Evolutionary conservation across 2,888 invertebrate species (phyloP).

Genomic region (Philopedon plagiatum): DNA sequence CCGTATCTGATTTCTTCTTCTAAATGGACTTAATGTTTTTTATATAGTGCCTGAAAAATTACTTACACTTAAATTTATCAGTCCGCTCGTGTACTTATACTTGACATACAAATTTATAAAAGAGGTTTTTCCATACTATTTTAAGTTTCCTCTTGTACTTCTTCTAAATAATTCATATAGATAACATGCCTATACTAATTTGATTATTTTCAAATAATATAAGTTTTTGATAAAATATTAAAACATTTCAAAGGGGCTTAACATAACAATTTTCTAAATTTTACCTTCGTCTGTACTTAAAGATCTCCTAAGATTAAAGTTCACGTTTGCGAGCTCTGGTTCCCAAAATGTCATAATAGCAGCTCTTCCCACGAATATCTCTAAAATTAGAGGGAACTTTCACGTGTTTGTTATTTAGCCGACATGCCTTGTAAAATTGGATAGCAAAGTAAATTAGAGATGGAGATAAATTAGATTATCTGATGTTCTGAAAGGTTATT

Average conservation of each 20-base stretch:
- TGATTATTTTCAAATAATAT: not conserved
- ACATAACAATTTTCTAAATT: constrained; percentile 5
- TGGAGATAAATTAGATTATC: constrained; percentile 27
- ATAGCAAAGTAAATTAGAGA: constrained; percentile 19
- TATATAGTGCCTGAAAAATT: too few relatives aligned
- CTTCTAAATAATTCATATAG: too few relatives aligned
- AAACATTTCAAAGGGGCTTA: not conserved
- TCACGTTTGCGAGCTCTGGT: not conserved
- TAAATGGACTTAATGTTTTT: too few relatives aligned
- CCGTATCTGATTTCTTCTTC: too few relatives aligned
- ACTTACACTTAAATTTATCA: too few relatives aligned
- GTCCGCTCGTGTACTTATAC: too few relatives aligned
- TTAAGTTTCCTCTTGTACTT: too few relatives aligned
- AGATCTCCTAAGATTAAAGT: constrained; percentile 4
- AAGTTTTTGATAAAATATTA: not conserved
- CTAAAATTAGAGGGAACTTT: constrained; percentile 16
- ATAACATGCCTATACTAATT: too few relatives aligned
- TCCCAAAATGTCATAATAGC: not conserved
- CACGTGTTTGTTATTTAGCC: constrained; percentile 25
- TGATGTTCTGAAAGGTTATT: constrained; percentile 1
- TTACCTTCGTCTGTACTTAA: constrained; percentile 5
- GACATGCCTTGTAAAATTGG: constrained; percentile 14
- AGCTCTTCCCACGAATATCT: constrained; percentile 17
- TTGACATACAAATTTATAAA: too few relatives aligned
- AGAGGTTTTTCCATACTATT: too few relatives aligned